Evolutionary conservation across 2,113 vertebrate species (phyloP), one percentile per base, ranked within the genome.

Genomic region (Cyrtonyx montezumae): DNA sequence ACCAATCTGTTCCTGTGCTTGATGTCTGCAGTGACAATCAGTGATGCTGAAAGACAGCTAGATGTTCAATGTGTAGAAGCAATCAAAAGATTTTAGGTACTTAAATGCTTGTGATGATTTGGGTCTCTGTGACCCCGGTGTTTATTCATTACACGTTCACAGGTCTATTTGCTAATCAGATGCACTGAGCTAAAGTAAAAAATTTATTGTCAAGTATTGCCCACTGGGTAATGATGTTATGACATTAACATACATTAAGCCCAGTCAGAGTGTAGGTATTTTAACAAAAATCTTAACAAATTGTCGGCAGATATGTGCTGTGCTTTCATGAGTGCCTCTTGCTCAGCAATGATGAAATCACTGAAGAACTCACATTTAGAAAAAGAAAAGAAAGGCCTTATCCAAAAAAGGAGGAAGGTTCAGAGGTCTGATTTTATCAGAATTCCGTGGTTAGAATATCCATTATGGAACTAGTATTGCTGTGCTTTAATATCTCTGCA

Each of bases 401-500:
- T 63, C 22, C 77, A 95, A 71, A 96, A 91, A 69, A 40, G 40
- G 49, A 45, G 9, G 37, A 93, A 96, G 68, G 93, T 79, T 68
- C 65, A 90, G 56, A 93, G n/a, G 40, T 42, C 78, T 91, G 79
- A 94, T 95, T 95, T 96, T 93, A 94, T 83, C 46, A 75, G 91
- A 95, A 95, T 95, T 93, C 84, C 48, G 51, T 68, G 69, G 62
- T 1, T 68, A 51, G 62, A 91, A 81, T 61, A 87, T 61, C 59
- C 79, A 84, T 96, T 92, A 94, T 82, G 67, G 75, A 78, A 93
- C 86, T 68, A 77, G 45, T 89, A 91, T 62, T 87, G 30, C 68
- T 45, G 40, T 82, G 55, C 69, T 97, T 96, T 97, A 97, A 95
- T 94, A 74, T 91, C 91, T 94, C 89, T 19, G 6, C 84, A 91